Evolutionary conservation across 2,888 invertebrate genomes (phyloP).

Genomic region (Drosophila rellima): DNA sequence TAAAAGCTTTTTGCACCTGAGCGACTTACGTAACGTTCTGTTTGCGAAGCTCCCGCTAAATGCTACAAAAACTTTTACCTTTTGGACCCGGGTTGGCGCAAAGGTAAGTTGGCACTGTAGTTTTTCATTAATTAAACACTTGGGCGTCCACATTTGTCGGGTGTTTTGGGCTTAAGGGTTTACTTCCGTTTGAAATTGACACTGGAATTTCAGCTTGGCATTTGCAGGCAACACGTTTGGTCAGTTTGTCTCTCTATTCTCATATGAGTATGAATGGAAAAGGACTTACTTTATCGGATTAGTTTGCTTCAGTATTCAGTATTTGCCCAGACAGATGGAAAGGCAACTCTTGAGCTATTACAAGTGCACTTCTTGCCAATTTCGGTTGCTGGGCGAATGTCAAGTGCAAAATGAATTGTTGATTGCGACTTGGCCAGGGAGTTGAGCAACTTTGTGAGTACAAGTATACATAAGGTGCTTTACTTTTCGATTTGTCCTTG

Average conservation of each 20-base stretch:
- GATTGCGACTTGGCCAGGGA: conserved; percentile 25
- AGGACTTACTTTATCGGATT: conserved; percentile 42
- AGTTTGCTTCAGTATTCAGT: conserved; percentile 50
- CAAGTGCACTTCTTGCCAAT: conserved; percentile 33
- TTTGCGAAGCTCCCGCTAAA: conserved; percentile 52
- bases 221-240: conserved; percentile 25
- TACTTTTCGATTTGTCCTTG: conserved; percentile 61
- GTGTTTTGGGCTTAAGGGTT: conserved; percentile 6
- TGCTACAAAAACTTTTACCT: conserved; percentile 50
- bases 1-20: conserved; percentile 67
- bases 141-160: conserved; percentile 43
- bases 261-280: background rate
- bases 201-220: conserved; percentile 25
- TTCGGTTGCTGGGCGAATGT: conserved; percentile 27
- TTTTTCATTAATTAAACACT: conserved; percentile 68
- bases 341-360: conserved; percentile 16
- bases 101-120: conserved; percentile 40
- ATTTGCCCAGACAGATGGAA: conserved; percentile 41
- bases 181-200: conserved; percentile 14
- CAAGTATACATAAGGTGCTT: conserved; percentile 20
- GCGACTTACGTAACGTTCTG: conserved; percentile 43
- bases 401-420: conserved; percentile 60
- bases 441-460: conserved; percentile 15
- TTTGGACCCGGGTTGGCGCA: conserved; percentile 20
- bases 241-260: conserved; percentile 9